Evolutionary conservation across 37 sponge, comb jelly and placozoan genomes (phyloP), one percentile per base, ranked within the genome.

Genomic region (Theonella swinhoei): DNA sequence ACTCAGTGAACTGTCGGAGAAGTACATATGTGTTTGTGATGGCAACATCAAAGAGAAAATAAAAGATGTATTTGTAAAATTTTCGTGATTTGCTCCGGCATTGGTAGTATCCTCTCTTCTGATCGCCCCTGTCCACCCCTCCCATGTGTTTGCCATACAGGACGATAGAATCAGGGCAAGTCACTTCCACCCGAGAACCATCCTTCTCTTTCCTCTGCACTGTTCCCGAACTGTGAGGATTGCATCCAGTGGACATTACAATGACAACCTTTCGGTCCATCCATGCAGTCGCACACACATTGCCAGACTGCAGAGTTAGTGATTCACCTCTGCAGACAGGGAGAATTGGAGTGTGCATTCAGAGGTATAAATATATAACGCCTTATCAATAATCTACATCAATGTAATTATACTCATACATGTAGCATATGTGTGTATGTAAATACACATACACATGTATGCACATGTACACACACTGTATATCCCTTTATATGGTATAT

Each of bases 181-280:
- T 35, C 32, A 82, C 62, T 26, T 82, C 74, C 14, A 72, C 19
- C 8, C 64, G 28, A 38, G 63, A 37, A n/a, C 83, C 83, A 82
- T 72, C 63, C 39, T 75, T 74, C 40, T 74, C 39, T 75, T 39
- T 73, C 40, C 74, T 42, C 23, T 24, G 25, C 7, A 82, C 64
- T 31, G 58, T 54, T 34, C 68, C 68, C 29, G 23, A 20, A 3
- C n/a, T 43, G 14, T 20, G 23, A 4, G 74, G 83, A 9, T 82
- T 37, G 24, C 23, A 39, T 74, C 34, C 43, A 26, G 85, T 83
- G 5, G 70, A 77, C 74, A 76, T 67, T 28, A 77, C 77, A 42
- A 62, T 67, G n/a, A 84, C 85, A 22, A 32, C 20, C 64, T 84
- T 84, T 30, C 35, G 36, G 70, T 84, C 85, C 64, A 64, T 34